phyloP scores from a whole-genome alignment of 1,140 invertebrate genomes.

The Brevipalpus yothersi region DNA sequence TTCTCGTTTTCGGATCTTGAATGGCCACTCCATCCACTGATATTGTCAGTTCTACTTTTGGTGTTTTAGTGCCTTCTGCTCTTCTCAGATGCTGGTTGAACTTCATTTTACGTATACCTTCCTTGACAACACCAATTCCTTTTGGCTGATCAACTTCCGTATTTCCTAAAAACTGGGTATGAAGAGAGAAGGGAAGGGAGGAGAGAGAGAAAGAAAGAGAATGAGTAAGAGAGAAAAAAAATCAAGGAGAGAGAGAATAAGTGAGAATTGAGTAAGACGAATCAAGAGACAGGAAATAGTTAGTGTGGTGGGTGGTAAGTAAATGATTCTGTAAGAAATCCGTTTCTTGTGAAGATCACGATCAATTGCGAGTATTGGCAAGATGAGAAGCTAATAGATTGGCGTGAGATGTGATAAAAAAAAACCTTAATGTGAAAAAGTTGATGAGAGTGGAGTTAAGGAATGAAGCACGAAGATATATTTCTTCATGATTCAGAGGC shows the following conservation, averaged over 20 bases:
- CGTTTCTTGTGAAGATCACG: no score
- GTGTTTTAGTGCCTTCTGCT: conserved; percentile 69
- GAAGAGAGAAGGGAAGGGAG: conserved; percentile 9
- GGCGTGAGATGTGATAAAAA: no score
- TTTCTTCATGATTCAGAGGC: no score
- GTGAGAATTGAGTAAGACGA: neutral
- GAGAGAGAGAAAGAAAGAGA: neutral
- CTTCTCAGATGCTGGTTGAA: conserved; percentile 79
- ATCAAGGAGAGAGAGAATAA: neutral
- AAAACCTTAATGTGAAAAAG: no score
- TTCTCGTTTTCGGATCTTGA: conserved; percentile 45
- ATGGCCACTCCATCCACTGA: conserved; percentile 86
- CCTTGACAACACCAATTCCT: conserved; percentile 87
- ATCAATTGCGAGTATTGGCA: no score
- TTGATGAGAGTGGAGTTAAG: no score
- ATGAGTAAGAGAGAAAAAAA: neutral
- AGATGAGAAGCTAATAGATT: no score
- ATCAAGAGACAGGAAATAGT: neutral
- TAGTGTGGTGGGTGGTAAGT: neutral
- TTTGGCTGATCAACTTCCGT: conserved; percentile 81
- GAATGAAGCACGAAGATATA: no score
- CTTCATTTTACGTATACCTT: conserved; percentile 77
- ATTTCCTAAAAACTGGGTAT: conserved; percentile 63
- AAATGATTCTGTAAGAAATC: no score
- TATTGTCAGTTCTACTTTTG: conserved; percentile 70